Percentiles rank a stretch among this genome's conserved stretches.
Conservation (phyloP, 2,797 vertebrate genomes). For the Acanthornis magna region DNA sequence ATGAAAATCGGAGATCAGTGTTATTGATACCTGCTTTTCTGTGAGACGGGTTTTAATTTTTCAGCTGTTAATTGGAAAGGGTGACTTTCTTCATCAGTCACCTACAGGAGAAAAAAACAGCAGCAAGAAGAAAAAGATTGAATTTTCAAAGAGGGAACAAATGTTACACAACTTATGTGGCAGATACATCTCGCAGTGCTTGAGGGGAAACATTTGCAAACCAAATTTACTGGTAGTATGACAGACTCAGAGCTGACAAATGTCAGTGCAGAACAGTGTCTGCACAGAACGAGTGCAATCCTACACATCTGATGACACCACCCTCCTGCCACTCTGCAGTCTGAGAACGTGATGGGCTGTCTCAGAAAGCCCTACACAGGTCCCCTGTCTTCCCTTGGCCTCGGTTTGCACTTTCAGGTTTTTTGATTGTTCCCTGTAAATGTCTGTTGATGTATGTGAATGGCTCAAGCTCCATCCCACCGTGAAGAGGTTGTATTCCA, state of each 20-base stretch:
- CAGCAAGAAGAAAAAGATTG: background rate
- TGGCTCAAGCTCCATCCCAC: background rate
- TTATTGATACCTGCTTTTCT: background rate
- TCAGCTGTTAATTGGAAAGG: slow-evolving; percentile 31
- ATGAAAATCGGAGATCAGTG: background rate
- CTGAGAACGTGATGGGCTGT: background rate
- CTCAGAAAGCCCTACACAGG: background rate
- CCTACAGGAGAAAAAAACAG: background rate
- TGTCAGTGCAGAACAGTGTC: background rate
- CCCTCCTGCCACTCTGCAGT: background rate
- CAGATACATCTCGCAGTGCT: background rate
- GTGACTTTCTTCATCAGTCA: background rate
- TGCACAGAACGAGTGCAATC: background rate
- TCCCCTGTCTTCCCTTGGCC: background rate
- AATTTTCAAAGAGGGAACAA: background rate
- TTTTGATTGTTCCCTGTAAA: background rate
- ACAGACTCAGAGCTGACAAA: background rate
- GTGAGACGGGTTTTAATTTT: slow-evolving; percentile 30
- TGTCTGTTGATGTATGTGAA: background rate
- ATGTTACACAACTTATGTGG: background rate
- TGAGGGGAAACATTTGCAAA: background rate
- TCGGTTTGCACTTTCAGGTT: rapidly evolving
- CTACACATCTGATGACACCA: background rate
- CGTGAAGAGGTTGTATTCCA: background rate
- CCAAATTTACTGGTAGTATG: background rate